Percentiles rank a stretch among this genome's conserved stretches.
phyloP scores from a whole-genome alignment of 2,113 vertebrate species.

The Neogale vison region DNA sequence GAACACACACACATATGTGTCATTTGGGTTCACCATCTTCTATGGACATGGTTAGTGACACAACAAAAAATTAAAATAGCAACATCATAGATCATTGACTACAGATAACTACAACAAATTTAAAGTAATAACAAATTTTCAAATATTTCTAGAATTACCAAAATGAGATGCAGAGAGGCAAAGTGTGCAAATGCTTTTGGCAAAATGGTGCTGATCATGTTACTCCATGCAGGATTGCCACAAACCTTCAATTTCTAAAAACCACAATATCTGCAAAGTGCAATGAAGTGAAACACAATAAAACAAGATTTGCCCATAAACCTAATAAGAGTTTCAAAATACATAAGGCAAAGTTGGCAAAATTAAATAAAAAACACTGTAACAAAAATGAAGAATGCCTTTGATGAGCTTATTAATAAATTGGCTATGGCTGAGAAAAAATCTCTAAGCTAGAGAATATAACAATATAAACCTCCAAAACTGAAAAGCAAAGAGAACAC shows the following conservation, averaged over 20 bases:
- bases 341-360: background rate
- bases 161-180: background rate
- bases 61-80: background rate
- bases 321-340: background rate
- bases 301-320: background rate
- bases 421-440: background rate
- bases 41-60: background rate
- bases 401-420: background rate
- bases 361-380: background rate
- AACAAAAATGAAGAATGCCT: background rate
- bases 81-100: background rate
- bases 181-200: background rate
- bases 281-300: background rate
- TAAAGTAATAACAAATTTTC: background rate
- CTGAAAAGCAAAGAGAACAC: background rate
- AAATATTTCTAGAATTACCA: background rate
- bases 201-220: background rate
- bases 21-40: background rate
- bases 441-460: background rate
- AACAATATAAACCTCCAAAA: background rate
- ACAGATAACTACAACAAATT: background rate
- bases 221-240: background rate
- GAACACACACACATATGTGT: background rate
- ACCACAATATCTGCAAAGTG: background rate
- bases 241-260: background rate